Evolutionary conservation across 1,140 invertebrate genomes (phyloP).

Genomic region (Bombus confusus): DNA sequence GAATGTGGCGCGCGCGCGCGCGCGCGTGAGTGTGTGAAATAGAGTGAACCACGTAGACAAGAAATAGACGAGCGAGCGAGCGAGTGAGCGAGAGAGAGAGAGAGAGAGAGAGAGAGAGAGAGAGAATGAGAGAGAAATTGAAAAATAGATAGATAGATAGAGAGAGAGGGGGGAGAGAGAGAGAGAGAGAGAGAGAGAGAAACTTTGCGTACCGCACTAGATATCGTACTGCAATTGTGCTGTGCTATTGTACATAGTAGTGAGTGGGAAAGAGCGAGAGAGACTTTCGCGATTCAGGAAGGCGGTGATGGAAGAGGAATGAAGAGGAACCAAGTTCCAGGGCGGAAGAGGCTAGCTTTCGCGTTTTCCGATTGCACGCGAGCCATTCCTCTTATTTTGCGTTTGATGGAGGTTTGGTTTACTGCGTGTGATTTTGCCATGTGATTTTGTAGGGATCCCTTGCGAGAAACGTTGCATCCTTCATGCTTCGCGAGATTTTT

Average conservation of each 20-base stretch:
- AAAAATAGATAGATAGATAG: not conserved
- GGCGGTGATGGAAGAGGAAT: not conserved
- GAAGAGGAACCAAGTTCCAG: conserved; percentile 43
- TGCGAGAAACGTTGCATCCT: not conserved
- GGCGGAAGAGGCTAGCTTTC: conserved; percentile 17
- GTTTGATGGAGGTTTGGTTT: not conserved
- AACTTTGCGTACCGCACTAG: conserved; percentile 66
- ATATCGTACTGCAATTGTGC: conserved; percentile 75
- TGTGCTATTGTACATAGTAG: conserved; percentile 78
- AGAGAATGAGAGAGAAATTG: not conserved
- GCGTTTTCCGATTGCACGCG: conserved; percentile 38
- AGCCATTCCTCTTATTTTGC: conserved; percentile 24
- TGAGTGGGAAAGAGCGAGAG: conserved; percentile 29
- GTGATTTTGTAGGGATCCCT: not conserved
- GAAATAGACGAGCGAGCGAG: not conserved
- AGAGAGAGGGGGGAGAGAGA: conserved; percentile 1
- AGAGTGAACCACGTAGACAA: conserved; percentile 1
- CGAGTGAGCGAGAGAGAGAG: no score
- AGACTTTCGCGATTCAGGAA: conserved; percentile 5
- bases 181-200: conserved; percentile 16
- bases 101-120: not conserved
- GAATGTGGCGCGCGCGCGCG: not conserved
- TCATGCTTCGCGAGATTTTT: not conserved
- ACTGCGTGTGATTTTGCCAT: not conserved
- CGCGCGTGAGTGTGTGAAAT: not conserved